These are phyloP conservation scores for Onchidella celtica DNA, from an alignment of 2,888 invertebrate species.

Conservation along the genomic window DNA sequence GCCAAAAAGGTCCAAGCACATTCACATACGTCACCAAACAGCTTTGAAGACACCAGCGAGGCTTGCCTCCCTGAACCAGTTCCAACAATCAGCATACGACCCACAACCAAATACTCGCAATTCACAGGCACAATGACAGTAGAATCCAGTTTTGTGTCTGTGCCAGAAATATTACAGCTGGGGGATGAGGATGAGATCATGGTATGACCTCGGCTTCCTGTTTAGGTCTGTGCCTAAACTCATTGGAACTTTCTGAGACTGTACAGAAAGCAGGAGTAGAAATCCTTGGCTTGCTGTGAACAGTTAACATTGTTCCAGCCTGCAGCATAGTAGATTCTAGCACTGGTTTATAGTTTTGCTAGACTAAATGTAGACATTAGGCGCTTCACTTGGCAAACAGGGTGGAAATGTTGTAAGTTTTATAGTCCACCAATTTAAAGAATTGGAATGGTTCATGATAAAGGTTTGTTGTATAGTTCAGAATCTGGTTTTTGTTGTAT, in stretches of 20 bases:
- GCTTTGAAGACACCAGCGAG: slow-evolving; percentile 39
- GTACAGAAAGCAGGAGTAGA: no score
- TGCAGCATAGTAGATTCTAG: no score
- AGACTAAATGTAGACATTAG: no score
- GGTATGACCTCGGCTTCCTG: slow-evolving; percentile 29
- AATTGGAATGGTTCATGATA: no score
- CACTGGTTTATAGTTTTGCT: no score
- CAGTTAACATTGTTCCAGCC: no score
- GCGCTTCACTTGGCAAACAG: no score
- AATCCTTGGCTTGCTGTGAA: no score
- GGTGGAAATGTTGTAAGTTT: no score
- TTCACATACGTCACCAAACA: neutral
- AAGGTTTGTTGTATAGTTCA: no score
- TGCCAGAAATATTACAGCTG: slow-evolving; percentile 15
- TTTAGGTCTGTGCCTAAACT: neutral
- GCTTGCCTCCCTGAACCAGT: slow-evolving; percentile 24
- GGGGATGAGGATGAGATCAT: slow-evolving; percentile 48
- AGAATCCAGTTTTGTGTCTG: slow-evolving; percentile 34
- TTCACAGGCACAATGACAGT: slow-evolving; percentile 22
- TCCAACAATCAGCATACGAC: slow-evolving; percentile 31
- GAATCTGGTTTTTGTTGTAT: no score
- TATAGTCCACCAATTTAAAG: no score
- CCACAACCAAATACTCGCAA: neutral
- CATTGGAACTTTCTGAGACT: neutral
- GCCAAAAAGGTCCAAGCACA: neutral